Base-by-base conservation (phyloP, 1,140 invertebrate species). In the Formica exsecta region DNA sequence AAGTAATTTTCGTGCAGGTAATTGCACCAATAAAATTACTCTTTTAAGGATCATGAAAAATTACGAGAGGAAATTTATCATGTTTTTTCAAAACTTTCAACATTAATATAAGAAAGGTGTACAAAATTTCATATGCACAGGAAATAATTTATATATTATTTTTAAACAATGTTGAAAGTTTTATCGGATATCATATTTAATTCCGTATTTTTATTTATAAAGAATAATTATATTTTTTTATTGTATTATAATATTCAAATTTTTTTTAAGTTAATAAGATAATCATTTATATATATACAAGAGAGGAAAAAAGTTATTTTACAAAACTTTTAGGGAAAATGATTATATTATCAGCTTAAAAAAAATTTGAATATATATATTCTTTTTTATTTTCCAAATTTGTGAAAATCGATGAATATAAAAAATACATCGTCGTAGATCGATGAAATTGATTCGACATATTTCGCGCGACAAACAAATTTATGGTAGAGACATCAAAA, bases 401-500 rank as follows among this genome's bases (percentile, higher is more conserved):
- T 25, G 11, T 25, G 11, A 74, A 0, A 36, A 74, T 36, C 7
- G 9, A 16, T n/a, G n/a, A 38, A 38, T 7, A 6, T 41, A 25
- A 32, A 44, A 48, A 7, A 16, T 38, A 13, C n/a, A 16, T 32
- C 41, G 1, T 51, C 19, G 1, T 2, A 74, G 32, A 25, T 75
- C 0, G 11, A 6, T 16, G 3, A 38, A 61, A 77, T 59, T 51
- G 51, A 32, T 57, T 29, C 0, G 29, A 32, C 25, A 16, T n/a
- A 8, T 38, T 41, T 29, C 29, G 11, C 19, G 32, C 13, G 44
- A 41, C 8, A 38, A 41, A 87, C 57, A 68, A 80, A 90, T 86
- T 86, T 83, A 89, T 74, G 77, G 62, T 92, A 91, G 88, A 92
- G 90, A 91, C 86, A 77, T 92, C 88, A 91, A 91, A 89, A 87